Conservation (phyloP, 2,888 invertebrate genomes). For the Bugula neritina region DNA sequence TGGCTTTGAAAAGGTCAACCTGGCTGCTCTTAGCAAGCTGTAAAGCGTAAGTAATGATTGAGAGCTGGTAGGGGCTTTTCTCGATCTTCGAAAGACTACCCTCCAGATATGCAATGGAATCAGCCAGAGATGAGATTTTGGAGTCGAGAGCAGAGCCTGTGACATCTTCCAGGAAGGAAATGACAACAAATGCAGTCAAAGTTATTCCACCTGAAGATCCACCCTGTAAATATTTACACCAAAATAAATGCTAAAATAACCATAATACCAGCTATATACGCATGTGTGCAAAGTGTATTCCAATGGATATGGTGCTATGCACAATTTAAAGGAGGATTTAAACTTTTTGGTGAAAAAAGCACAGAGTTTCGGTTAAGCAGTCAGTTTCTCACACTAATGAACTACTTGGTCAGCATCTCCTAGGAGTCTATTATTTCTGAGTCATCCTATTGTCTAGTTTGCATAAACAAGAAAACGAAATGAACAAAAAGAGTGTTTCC, state of each 20-base stretch:
- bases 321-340: too few species aligned
- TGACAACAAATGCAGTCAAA: conserved; percentile 72
- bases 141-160: background rate
- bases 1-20: conserved; percentile 34
- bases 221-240: conserved; percentile 52
- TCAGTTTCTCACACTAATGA: too few species aligned
- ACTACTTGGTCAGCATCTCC: too few species aligned
- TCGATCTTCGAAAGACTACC: conserved; percentile 33
- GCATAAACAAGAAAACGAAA: too few species aligned
- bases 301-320: too few species aligned
- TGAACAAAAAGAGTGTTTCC: too few species aligned
- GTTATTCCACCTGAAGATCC: conserved; percentile 67
- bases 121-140: conserved; percentile 30
- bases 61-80: conserved; percentile 40
- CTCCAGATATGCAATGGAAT: conserved; percentile 49
- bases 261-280: background rate
- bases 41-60: conserved; percentile 45
- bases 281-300: background rate
- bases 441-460: too few species aligned
- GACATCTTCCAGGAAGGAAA: conserved; percentile 59
- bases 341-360: too few species aligned
- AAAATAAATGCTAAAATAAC: background rate
- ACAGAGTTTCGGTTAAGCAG: too few species aligned
- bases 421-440: too few species aligned
- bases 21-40: conserved; percentile 37